Evolutionary conservation across 2,113 vertebrate genomes (phyloP).

Genomic region (Halcyon senegalensis): DNA sequence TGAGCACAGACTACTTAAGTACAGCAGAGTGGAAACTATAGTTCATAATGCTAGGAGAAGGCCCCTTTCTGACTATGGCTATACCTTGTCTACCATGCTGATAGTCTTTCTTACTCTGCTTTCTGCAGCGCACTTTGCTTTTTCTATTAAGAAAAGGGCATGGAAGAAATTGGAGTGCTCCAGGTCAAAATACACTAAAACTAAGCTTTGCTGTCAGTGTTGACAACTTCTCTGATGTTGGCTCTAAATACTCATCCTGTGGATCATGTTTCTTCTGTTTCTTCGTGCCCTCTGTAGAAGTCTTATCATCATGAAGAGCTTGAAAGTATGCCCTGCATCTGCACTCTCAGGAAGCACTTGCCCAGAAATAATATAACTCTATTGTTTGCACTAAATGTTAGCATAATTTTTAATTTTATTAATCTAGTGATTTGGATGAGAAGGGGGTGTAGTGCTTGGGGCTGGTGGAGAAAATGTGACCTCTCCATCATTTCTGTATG

Average conservation of each 20-base stretch:
- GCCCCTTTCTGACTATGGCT: background rate
- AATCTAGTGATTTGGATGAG: background rate
- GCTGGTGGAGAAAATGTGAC: background rate
- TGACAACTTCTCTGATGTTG: background rate
- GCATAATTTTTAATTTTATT: background rate
- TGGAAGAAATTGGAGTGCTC: background rate
- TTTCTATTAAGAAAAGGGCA: background rate
- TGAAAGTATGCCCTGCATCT: background rate
- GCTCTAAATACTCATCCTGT: background rate
- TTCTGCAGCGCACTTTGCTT: background rate
- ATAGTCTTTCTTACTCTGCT: background rate
- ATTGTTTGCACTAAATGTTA: background rate
- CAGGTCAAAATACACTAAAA: background rate
- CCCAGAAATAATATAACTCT: background rate
- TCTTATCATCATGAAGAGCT: background rate
- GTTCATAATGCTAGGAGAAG: background rate
- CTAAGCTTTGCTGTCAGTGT: background rate
- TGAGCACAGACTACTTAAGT: rapidly evolving
- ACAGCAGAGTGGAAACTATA: background rate
- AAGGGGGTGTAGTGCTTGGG: rapidly evolving
- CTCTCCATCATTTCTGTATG: background rate
- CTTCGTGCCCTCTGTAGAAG: background rate
- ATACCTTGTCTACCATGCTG: background rate
- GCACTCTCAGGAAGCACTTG: background rate
- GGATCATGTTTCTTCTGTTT: background rate